phyloP scores from a whole-genome alignment of 1,140 invertebrate species.

The Agrilus planipennis region DNA sequence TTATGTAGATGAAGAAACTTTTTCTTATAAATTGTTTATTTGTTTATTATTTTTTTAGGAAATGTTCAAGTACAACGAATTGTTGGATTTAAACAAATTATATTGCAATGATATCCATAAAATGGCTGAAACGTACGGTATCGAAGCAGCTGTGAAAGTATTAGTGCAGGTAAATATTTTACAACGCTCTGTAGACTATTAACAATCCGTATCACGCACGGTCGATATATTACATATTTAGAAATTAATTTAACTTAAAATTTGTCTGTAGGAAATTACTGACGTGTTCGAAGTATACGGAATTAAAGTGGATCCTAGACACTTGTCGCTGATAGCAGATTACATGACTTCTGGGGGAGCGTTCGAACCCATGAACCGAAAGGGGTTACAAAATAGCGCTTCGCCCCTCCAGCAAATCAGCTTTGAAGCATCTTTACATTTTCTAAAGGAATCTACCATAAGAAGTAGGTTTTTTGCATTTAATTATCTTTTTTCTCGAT shows the following conservation, averaged over 20 bases:
- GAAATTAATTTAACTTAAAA: constrained; percentile 5
- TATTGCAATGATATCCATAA: constrained; percentile 93
- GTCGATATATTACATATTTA: neutral
- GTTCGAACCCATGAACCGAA: constrained; percentile 81
- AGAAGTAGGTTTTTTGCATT: constrained; percentile 45
- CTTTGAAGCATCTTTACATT: constrained; percentile 86
- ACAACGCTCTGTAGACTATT: neutral
- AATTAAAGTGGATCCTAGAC: constrained; percentile 86
- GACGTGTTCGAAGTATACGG: constrained; percentile 94
- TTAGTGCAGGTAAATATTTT: constrained; percentile 54
- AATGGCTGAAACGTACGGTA: constrained; percentile 83
- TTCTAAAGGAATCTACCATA: constrained; percentile 72
- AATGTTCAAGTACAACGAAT: constrained; percentile 69
- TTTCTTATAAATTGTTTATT: neutral
- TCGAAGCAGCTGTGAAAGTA: constrained; percentile 86
- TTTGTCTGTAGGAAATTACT: constrained; percentile 63
- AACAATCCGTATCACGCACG: neutral
- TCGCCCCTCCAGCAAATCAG: constrained; percentile 97
- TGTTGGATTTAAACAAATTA: constrained; percentile 75
- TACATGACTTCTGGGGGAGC: constrained; percentile 95
- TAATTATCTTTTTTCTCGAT: too few species aligned
- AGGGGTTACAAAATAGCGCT: constrained; percentile 73
- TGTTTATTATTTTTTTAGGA: constrained; percentile 43
- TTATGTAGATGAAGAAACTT: neutral
- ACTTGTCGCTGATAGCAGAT: constrained; percentile 87